These are phyloP conservation scores for Sebastes nivosus DNA, from an alignment of 2,797 vertebrate species.

Conservation along the genomic window DNA sequence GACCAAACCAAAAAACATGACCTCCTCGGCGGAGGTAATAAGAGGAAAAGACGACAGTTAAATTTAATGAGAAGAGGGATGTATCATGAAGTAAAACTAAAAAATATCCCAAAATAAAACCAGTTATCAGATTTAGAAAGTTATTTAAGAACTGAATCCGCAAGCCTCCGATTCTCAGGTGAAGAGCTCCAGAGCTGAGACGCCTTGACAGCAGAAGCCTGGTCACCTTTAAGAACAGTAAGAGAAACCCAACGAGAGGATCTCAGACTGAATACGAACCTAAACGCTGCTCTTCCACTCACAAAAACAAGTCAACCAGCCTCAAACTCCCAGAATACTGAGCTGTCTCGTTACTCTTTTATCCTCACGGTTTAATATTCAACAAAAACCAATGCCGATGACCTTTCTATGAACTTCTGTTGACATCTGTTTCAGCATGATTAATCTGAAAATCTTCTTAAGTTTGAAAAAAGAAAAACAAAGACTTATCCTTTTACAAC, in stretches of 20 bases:
- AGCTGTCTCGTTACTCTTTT: not conserved
- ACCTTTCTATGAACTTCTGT: constrained; percentile 10
- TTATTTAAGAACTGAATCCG: not conserved
- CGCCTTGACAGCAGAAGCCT: not conserved
- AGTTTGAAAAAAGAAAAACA: constrained; percentile 1
- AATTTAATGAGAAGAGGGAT: not conserved
- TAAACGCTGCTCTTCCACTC: not conserved
- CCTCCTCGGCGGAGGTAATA: not conserved
- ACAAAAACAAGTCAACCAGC: too few relatives aligned
- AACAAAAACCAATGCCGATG: constrained; percentile 3
- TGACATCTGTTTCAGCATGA: constrained; percentile 19
- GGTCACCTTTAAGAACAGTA: too few relatives aligned
- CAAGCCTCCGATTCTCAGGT: not conserved
- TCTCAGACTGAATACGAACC: too few relatives aligned
- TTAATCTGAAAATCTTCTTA: constrained; percentile 31
- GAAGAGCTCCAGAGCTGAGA: not conserved
- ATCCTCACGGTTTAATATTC: not conserved
- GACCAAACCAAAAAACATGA: not conserved
- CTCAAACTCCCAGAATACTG: too few relatives aligned
- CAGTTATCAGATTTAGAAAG: not conserved
- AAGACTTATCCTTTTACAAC: constrained; percentile 27
- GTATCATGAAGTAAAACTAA: not conserved
- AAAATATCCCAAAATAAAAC: not conserved
- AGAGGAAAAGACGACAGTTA: not conserved
- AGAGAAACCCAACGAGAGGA: not conserved